Base-by-base conservation (phyloP, 2,797 vertebrate species). In the Helostoma temminkii region DNA sequence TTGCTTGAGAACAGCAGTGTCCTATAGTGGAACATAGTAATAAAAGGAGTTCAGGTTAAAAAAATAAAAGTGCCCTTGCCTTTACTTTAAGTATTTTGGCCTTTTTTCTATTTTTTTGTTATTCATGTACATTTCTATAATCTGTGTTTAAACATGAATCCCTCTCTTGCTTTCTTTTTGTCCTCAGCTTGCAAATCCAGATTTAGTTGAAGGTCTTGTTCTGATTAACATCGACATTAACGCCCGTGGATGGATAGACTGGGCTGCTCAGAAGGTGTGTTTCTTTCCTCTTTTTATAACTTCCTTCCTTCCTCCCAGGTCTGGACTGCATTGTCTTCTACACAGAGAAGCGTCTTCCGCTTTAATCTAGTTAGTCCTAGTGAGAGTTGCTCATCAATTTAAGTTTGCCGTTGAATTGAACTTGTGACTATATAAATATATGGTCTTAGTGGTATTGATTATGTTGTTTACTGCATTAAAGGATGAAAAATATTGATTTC, bases 231-330 rank as follows among this genome's bases (percentile, higher is more conserved):
- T 97, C 21, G 96, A 97, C 83, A 92, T 93, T 19, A 94, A 96
- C 47, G 94, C 95, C 72, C 93, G 95, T 60, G 96, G 96, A 22
- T 97, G 96, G 96, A 96, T 97, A 75, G 96, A 97, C 78, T 97
- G 96, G 96, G 96, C 96, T 2, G 95, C 96, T 55, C 96, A 97
- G 74, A 97, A 96, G 94, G 96, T 97, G 68, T 12, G 1, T 37
- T 4, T 26, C 5, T 21, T 19, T 30, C 69, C 57, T 52, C 46
- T 49, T 19, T 45, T 24, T 24, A 15, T 12, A 5, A 2, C 48
- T 47, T 45, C 58, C 18, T 28, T 3, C 22, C 3, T 3, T 21
- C 7, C 3, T 3, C n/a, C 7, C 9, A 2, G 2, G 1, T 32
- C 22, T 15, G 16, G 24, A 11, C 42, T 11, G 6, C 52, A 4